A percentile compares a stretch with the other conserved stretches of the same genome.
phyloP scores from a whole-genome alignment of 2,888 invertebrate species.

The Rhagonycha lutea region DNA sequence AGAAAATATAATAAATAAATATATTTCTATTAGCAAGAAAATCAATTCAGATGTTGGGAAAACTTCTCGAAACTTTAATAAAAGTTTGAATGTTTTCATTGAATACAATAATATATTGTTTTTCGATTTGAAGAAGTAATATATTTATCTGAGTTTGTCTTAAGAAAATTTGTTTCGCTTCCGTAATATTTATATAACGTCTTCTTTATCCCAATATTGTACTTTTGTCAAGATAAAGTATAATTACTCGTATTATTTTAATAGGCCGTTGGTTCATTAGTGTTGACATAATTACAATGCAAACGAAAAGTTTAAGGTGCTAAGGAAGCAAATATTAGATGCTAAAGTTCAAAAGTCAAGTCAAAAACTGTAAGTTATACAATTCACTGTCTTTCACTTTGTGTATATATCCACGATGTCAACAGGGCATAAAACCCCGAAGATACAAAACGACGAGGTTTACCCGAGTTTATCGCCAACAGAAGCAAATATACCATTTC shows the following conservation, averaged over 20 bases:
- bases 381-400: slow-evolving; percentile 20
- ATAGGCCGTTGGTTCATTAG: neutral
- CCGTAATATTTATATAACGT: neutral
- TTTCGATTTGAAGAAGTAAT: neutral
- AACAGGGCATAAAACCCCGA: slow-evolving; percentile 24
- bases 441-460: slow-evolving; percentile 29
- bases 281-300: neutral
- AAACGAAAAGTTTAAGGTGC: neutral
- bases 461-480: slow-evolving; percentile 25
- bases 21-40: neutral
- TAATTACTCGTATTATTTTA: neutral
- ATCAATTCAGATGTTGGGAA: slow-evolving; percentile 1
- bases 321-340: neutral
- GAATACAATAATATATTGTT: slow-evolving; percentile 4
- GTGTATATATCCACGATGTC: slow-evolving; percentile 27
- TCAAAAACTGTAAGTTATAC: slow-evolving; percentile 26
- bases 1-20: neutral
- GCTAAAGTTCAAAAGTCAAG: slow-evolving; percentile 3
- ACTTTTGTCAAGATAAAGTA: neutral
- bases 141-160: neutral
- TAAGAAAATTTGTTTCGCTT: neutral
- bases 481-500: slow-evolving; percentile 19
- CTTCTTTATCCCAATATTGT: neutral
- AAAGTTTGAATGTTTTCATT: slow-evolving; percentile 1
- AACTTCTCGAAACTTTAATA: neutral